A percentile compares a stretch with the other conserved stretches of the same genome.
Evolutionary conservation across 2,888 invertebrate species (phyloP).

Genomic region (Chironomus riparius): DNA sequence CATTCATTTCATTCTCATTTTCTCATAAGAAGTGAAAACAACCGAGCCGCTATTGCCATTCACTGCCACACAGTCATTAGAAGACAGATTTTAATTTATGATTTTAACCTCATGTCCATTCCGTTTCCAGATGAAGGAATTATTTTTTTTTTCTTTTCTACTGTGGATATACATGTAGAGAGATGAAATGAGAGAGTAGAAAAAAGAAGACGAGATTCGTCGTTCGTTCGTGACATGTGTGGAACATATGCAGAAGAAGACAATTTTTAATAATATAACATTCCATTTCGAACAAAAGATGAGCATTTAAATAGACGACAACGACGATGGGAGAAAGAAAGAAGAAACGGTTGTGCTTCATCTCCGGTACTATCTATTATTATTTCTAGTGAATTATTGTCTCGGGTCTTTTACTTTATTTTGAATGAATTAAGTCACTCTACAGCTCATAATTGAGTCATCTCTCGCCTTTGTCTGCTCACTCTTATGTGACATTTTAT

Average conservation of each 20-base stretch:
- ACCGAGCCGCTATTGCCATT: too few species aligned
- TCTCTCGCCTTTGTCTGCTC: background rate
- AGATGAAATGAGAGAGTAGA: background rate
- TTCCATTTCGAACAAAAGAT: slow-evolving; percentile 3
- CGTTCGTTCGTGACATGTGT: slow-evolving; percentile 8
- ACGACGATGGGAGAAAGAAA: background rate
- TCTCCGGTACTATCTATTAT: background rate
- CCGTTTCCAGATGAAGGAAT: slow-evolving; percentile 14
- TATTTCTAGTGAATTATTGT: background rate
- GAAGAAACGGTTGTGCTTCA: background rate
- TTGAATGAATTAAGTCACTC: background rate
- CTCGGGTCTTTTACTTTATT: background rate
- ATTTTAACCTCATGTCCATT: slow-evolving; percentile 24
- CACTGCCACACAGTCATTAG: slow-evolving; percentile 3
- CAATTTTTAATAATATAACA: background rate
- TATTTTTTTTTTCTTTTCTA: background rate
- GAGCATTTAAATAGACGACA: slow-evolving; percentile 19
- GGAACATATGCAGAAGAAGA: slow-evolving; percentile 4
- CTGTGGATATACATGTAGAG: background rate
- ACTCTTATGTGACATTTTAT: too few species aligned
- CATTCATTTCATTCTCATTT: too few species aligned
- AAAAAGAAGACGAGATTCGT: background rate
- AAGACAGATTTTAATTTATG: slow-evolving; percentile 21
- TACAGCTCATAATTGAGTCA: slow-evolving; percentile 6
- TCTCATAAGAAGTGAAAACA: too few species aligned